phyloP scores from a whole-genome alignment of 2,113 vertebrate species.

The Poeciliopsis turrubarensis region DNA sequence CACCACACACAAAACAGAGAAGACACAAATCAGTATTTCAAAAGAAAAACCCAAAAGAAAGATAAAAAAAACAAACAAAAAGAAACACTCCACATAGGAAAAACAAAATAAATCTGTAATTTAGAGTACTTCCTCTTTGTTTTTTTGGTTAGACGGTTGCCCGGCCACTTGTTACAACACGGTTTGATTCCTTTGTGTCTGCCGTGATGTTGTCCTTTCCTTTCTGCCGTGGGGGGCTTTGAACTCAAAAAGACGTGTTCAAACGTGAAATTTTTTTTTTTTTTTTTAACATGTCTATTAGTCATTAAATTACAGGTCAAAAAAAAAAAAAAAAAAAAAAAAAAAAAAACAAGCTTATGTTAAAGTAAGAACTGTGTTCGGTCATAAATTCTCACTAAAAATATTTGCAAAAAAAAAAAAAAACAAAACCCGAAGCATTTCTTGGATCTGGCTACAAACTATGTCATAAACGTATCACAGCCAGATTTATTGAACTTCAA shows the following conservation, averaged over 20 bases:
- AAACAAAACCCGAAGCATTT: conserved; percentile 33
- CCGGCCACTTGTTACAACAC: conserved; percentile 33
- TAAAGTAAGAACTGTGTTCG: conserved; percentile 71
- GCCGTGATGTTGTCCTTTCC: conserved; percentile 7
- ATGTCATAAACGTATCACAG: conserved; percentile 75
- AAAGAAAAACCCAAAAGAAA: conserved; percentile 54
- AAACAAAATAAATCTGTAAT: conserved; percentile 6
- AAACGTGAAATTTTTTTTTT: conserved; percentile 20
- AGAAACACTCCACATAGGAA: conserved; percentile 44
- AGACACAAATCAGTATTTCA: conserved; percentile 62
- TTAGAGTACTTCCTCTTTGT: conserved; percentile 55
- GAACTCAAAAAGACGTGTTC: conserved; percentile 21
- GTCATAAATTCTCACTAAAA: conserved; percentile 4
- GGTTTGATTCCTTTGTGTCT: conserved; percentile 24
- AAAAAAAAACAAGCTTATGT: conserved; percentile 76
- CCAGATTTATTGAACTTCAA: conserved; percentile 82
- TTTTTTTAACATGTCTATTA: conserved; percentile 7
- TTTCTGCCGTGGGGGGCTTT: conserved; percentile 7
- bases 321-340: background rate
- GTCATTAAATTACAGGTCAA: no score
- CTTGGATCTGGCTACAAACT: conserved; percentile 80
- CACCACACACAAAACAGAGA: conserved; percentile 36
- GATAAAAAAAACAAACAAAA: conserved; percentile 30
- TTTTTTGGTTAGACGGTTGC: conserved; percentile 56
- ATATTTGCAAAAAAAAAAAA: conserved; percentile 25